Evolutionary conservation across 2,797 vertebrate genomes (phyloP).

Genomic region (Poecile montanus): DNA sequence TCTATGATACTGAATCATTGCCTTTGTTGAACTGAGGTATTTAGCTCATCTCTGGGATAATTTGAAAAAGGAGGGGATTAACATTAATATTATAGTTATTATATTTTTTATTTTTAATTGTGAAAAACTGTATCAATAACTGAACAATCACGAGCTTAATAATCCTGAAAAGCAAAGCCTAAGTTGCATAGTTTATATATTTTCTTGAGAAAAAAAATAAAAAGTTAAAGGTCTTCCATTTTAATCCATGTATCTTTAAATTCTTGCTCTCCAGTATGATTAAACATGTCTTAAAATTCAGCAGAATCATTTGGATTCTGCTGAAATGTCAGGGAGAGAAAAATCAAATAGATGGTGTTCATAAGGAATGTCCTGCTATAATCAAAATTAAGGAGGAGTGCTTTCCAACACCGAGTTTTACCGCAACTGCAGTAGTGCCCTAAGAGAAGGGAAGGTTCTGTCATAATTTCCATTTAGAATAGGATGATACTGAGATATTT

Average conservation of each 20-base stretch:
- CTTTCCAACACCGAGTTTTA: background rate
- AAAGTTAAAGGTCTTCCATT: background rate
- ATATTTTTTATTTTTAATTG: background rate
- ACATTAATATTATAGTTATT: background rate
- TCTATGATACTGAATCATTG: background rate
- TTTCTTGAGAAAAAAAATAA: background rate
- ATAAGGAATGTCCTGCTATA: background rate
- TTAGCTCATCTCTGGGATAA: background rate
- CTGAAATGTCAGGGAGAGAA: background rate
- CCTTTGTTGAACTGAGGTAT: background rate
- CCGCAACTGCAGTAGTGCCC: background rate
- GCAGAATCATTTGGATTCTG: background rate
- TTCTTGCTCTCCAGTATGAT: background rate
- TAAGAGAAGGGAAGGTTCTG: background rate
- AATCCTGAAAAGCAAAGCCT: background rate
- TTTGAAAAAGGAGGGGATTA: accelerated
- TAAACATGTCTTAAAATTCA: background rate
- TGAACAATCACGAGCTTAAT: background rate
- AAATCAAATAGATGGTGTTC: background rate
- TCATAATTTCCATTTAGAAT: background rate
- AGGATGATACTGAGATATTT: background rate
- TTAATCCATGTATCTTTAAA: background rate
- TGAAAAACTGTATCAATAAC: background rate
- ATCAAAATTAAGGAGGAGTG: background rate
- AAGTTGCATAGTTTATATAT: background rate